Conservation (phyloP, 53 echinoderm and acorn worm genomes). For the Apostichopus leukothele region DNA sequence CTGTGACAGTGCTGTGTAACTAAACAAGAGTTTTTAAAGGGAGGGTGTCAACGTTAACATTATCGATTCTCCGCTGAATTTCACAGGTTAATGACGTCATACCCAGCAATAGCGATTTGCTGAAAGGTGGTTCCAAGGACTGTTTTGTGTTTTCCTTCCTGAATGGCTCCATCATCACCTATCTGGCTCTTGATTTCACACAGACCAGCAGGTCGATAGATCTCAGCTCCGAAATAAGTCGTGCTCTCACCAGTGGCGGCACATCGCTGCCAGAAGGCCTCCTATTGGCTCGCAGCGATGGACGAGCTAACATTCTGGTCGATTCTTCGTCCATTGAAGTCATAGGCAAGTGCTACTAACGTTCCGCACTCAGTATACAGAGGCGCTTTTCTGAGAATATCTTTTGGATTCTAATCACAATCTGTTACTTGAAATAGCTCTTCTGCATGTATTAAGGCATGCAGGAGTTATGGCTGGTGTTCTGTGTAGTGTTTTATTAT, state of each 20-base stretch:
- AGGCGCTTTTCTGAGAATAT: too few species aligned
- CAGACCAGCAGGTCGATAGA: background rate
- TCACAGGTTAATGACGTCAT: background rate
- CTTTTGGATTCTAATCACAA: too few species aligned
- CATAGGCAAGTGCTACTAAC: background rate
- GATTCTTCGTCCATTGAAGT: background rate
- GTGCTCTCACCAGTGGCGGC: background rate
- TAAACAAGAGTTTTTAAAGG: too few species aligned
- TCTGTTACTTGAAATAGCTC: too few species aligned
- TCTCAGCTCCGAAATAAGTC: slow-evolving; percentile 18
- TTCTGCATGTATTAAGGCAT: too few species aligned
- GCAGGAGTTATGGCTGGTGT: too few species aligned
- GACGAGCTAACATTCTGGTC: background rate
- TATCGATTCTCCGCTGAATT: too few species aligned
- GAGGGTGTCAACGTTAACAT: too few species aligned
- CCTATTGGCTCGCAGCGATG: background rate
- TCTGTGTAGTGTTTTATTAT: too few species aligned
- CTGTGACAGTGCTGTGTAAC: too few species aligned
- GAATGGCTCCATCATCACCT: slow-evolving; percentile 34
- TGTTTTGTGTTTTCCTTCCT: slow-evolving; percentile 32
- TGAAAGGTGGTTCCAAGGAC: background rate
- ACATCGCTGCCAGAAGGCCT: background rate
- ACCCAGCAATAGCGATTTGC: background rate
- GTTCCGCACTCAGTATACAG: too few species aligned
- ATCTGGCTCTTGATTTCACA: slow-evolving; percentile 10